A percentile compares a stretch with the other conserved stretches of the same genome.
Conservation (phyloP, 2,113 vertebrate genomes). For the Pontoporia blainvillei region DNA sequence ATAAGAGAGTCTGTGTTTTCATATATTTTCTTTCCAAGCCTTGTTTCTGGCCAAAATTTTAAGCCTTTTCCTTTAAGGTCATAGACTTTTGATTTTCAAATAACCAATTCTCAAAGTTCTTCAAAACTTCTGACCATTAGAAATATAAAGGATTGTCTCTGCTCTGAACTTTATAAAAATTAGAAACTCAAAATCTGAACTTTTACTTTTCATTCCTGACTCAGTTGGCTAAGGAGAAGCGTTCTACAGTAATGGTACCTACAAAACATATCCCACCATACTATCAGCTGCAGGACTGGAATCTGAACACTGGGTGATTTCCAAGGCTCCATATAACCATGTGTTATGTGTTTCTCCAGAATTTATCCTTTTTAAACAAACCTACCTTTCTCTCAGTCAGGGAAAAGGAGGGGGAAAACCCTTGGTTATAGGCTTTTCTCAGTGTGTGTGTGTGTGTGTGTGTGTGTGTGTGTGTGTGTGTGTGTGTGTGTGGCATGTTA, state of each 20-base stretch:
- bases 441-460: background rate
- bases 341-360: background rate
- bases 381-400: background rate
- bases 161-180: background rate
- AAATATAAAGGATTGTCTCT: background rate
- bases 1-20: background rate
- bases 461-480: background rate
- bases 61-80: background rate
- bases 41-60: background rate
- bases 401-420: background rate
- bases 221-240: background rate
- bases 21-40: background rate
- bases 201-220: background rate
- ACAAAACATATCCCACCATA: background rate
- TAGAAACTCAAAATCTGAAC: background rate
- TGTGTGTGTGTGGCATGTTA: background rate
- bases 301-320: background rate
- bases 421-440: background rate
- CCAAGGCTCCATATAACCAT: background rate
- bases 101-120: constrained; percentile 5
- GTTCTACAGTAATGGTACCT: background rate
- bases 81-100: background rate
- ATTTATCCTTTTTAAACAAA: background rate
- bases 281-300: background rate
- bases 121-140: background rate